Percentiles rank a stretch among this genome's conserved stretches.
These are phyloP conservation scores for Blomia tropicalis DNA, from an alignment of 2,888 invertebrate genomes.

Conservation along the genomic window DNA sequence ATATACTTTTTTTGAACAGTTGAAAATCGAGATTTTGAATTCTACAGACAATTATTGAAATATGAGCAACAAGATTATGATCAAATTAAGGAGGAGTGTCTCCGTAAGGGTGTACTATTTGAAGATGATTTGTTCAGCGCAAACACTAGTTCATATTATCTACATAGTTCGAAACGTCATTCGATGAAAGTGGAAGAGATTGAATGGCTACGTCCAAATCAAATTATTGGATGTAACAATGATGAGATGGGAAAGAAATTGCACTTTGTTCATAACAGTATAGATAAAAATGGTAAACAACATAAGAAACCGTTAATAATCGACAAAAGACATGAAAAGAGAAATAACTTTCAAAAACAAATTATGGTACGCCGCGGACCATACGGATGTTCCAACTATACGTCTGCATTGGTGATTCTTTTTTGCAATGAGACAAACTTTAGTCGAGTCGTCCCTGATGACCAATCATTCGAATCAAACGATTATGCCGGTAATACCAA, in stretches of 20 bases:
- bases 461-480: conserved; percentile 69
- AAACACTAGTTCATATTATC: conserved; percentile 60
- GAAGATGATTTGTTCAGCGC: conserved; percentile 83
- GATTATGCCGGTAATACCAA: conserved; percentile 59
- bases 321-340: background rate
- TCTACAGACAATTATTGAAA: background rate
- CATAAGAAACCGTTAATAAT: background rate
- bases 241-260: background rate
- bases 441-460: conserved; percentile 85
- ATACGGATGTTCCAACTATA: conserved; percentile 31
- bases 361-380: background rate
- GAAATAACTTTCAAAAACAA: background rate
- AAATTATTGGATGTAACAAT: background rate
- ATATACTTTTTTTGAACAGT: background rate
- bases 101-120: conserved; percentile 56
- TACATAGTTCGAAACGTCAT: conserved; percentile 33
- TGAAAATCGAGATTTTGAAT: conserved; percentile 3
- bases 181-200: background rate
- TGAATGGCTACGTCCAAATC: background rate
- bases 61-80: conserved; percentile 44
- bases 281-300: background rate
- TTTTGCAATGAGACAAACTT: conserved; percentile 72
- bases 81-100: conserved; percentile 50
- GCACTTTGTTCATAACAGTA: background rate
- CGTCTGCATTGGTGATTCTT: conserved; percentile 66